Conservation (phyloP, 1,140 invertebrate species). For the Aporrectodea caliginosa region DNA sequence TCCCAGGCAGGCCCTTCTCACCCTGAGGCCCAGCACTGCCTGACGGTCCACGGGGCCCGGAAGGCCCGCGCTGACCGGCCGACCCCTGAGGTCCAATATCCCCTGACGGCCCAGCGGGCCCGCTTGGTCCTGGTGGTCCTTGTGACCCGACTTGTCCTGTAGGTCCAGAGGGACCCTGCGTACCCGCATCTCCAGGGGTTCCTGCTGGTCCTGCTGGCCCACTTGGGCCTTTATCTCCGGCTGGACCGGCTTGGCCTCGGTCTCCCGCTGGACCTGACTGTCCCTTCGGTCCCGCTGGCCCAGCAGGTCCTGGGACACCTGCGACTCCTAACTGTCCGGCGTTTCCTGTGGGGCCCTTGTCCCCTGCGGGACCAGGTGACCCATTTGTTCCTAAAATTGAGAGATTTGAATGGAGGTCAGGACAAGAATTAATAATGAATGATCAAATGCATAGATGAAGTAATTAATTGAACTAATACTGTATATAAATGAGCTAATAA, state of each 20-base stretch:
- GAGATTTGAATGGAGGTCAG: no score
- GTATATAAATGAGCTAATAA: no score
- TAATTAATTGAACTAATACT: no score
- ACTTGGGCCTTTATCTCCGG: conserved; percentile 5
- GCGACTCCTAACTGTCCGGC: background rate
- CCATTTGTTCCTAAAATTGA: conserved; percentile 3
- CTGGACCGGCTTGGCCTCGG: conserved; percentile 6
- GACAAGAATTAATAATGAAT: no score
- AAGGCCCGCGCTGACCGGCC: background rate
- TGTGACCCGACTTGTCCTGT: conserved; percentile 21
- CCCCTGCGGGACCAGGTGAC: background rate
- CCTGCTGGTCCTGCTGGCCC: conserved; percentile 14
- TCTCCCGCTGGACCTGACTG: conserved; percentile 15
- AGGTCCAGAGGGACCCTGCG: conserved; percentile 31
- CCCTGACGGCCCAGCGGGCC: conserved; percentile 12
- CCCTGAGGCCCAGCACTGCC: conserved; percentile 64
- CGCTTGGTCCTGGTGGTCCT: conserved; percentile 10
- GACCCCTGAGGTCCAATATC: conserved; percentile 17
- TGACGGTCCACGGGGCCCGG: conserved; percentile 62
- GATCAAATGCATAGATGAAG: no score
- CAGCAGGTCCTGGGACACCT: conserved; percentile 8
- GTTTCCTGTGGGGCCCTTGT: background rate
- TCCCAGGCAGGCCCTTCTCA: conserved; percentile 47
- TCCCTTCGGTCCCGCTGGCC: conserved; percentile 5
- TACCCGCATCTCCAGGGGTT: conserved; percentile 29